Evolutionary conservation across 2,113 vertebrate species (phyloP).

Genomic region (Laticauda laticaudata): DNA sequence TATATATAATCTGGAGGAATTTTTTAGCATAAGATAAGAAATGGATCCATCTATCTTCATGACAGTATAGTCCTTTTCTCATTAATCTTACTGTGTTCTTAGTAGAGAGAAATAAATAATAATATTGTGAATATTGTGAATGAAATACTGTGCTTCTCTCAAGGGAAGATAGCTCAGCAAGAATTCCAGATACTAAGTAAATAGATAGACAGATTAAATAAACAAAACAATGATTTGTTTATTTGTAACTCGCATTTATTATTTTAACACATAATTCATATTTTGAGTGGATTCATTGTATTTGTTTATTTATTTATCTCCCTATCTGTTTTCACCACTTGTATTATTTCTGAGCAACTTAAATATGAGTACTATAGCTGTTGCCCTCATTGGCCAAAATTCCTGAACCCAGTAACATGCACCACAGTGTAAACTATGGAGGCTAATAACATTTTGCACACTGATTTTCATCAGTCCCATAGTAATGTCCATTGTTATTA

Average conservation of each 20-base stretch:
- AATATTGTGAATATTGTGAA: not conserved
- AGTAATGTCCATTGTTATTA: not conserved
- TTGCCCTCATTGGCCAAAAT: not conserved
- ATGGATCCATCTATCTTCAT: not conserved
- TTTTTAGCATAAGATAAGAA: not conserved
- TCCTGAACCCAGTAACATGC: not conserved
- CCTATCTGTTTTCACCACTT: not conserved
- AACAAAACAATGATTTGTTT: not conserved
- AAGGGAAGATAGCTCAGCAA: not conserved
- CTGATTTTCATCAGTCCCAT: not conserved
- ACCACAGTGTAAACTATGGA: not conserved
- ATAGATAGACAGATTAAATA: not conserved
- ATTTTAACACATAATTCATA: not conserved
- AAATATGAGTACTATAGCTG: not conserved
- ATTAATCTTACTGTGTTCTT: not conserved
- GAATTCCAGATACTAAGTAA: not conserved
- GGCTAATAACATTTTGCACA: not conserved
- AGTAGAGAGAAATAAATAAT: not conserved
- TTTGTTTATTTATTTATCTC: not conserved
- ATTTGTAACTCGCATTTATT: not conserved
- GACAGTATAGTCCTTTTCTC: not conserved
- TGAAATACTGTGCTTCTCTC: not conserved
- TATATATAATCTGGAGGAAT: not conserved
- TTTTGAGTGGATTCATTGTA: not conserved
- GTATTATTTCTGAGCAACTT: not conserved